These are phyloP conservation scores for Drosophila pachea DNA, from an alignment of 1,140 invertebrate genomes.

Conservation along the genomic window DNA sequence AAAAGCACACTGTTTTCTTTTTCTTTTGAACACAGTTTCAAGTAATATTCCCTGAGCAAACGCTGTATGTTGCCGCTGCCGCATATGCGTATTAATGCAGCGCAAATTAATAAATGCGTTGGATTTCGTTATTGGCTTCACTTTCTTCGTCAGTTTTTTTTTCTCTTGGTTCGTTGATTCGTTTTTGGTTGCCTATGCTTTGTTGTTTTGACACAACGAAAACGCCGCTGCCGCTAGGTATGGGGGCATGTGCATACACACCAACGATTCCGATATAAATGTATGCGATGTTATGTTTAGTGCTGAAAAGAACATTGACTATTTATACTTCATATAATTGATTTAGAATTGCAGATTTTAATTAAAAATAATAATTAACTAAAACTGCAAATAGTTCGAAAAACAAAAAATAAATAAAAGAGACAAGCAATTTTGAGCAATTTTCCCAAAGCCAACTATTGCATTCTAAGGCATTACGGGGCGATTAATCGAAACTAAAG, in stretches of 20 bases:
- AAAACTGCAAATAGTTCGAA: background rate
- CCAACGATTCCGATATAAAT: slow-evolving; percentile 21
- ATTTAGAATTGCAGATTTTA: background rate
- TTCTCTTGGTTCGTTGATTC: slow-evolving; percentile 14
- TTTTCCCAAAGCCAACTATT: slow-evolving; percentile 11
- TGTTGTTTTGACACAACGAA: slow-evolving; percentile 59
- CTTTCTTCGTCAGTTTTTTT: slow-evolving; percentile 18
- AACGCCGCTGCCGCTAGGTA: slow-evolving; percentile 51
- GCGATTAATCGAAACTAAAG: background rate
- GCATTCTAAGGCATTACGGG: background rate
- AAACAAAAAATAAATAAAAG: slow-evolving; percentile 2
- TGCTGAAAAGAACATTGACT: background rate
- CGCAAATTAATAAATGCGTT: slow-evolving; percentile 46
- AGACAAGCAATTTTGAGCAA: background rate
- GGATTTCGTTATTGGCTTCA: slow-evolving; percentile 36
- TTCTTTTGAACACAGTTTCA: slow-evolving; percentile 25
- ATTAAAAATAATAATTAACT: background rate
- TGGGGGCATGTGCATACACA: slow-evolving; percentile 22
- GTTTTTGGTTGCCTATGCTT: slow-evolving; percentile 29
- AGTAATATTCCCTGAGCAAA: slow-evolving; percentile 26
- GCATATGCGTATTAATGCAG: slow-evolving; percentile 28
- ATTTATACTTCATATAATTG: background rate
- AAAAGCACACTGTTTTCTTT: background rate
- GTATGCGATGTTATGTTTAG: slow-evolving; percentile 19
- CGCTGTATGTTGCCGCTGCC: slow-evolving; percentile 9